Evolutionary conservation across 2,797 vertebrate species (phyloP).

Genomic region (Luscinia luscinia): DNA sequence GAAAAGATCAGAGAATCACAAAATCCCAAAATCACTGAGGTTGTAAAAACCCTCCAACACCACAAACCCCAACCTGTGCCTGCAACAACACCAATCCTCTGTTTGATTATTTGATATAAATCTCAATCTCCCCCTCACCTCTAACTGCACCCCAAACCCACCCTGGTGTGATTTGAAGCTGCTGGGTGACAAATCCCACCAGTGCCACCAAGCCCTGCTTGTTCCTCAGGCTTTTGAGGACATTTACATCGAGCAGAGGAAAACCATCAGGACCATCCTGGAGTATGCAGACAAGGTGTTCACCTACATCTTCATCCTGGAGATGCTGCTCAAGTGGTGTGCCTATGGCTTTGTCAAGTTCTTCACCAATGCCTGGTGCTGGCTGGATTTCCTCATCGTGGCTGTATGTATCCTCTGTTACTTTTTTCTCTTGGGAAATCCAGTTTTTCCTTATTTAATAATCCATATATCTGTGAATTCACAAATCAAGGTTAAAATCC

Average conservation of each 20-base stretch:
- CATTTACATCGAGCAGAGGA: constrained; percentile 97
- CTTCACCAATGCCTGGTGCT: constrained; percentile 98
- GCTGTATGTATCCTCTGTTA: constrained; percentile 81
- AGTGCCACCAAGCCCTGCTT: not conserved
- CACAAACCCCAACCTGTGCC: not conserved
- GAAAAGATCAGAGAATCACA: too few species aligned
- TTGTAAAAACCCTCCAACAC: too few species aligned
- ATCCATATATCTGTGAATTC: too few species aligned
- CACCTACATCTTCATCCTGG: constrained; percentile 99
- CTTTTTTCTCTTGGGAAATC: too few species aligned
- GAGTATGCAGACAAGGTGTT: constrained; percentile 97
- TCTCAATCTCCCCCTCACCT: not conserved
- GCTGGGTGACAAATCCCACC: too few species aligned
- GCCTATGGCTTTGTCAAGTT: constrained; percentile 98
- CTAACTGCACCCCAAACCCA: not conserved
- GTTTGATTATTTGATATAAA: not conserved
- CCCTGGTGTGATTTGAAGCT: not conserved
- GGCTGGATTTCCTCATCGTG: constrained; percentile 99
- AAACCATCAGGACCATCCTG: constrained; percentile 90
- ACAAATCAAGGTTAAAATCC: too few species aligned
- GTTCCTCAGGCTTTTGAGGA: constrained; percentile 93
- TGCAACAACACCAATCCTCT: not conserved
- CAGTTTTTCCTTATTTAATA: too few species aligned
- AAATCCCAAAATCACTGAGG: too few species aligned
- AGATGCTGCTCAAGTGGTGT: constrained; percentile 98